phyloP scores from a whole-genome alignment of 2,888 invertebrate genomes.

The Drosophila phalerata region DNA sequence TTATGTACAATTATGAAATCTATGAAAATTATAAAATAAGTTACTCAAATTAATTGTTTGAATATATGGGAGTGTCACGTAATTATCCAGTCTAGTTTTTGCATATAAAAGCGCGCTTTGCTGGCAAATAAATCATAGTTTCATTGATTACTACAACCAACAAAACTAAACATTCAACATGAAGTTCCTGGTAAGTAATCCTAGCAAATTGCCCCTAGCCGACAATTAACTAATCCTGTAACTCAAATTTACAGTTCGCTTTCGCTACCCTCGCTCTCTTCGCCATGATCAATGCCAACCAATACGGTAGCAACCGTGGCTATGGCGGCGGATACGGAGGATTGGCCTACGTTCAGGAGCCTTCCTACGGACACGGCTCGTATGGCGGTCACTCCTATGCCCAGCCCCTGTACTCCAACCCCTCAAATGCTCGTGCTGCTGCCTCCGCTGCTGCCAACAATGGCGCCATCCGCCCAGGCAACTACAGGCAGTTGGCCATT shows the following conservation, averaged over 20 bases:
- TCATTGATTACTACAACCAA: conserved; percentile 74
- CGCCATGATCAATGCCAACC: conserved; percentile 58
- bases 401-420: conserved; percentile 34
- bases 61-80: conserved; percentile 48
- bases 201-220: neutral
- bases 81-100: conserved; percentile 52
- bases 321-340: conserved; percentile 38
- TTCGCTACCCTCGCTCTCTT: conserved; percentile 62
- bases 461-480: conserved; percentile 48
- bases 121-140: conserved; percentile 69
- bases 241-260: conserved; percentile 50
- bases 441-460: conserved; percentile 66
- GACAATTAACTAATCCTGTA: conserved; percentile 25
- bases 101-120: conserved; percentile 62
- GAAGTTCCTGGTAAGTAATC: conserved; percentile 77
- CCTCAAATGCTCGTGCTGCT: conserved; percentile 45
- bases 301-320: conserved; percentile 39
- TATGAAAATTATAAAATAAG: conserved; percentile 38
- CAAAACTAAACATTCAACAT: conserved; percentile 70
- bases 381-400: conserved; percentile 27
- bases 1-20: conserved; percentile 34
- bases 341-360: conserved; percentile 49
- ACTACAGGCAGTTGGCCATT: conserved; percentile 49
- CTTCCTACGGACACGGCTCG: conserved; percentile 26
- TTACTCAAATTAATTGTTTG: conserved; percentile 10